Evolutionary conservation across 1,140 invertebrate genomes (phyloP).

Genomic region (Drosophila novamexicana): DNA sequence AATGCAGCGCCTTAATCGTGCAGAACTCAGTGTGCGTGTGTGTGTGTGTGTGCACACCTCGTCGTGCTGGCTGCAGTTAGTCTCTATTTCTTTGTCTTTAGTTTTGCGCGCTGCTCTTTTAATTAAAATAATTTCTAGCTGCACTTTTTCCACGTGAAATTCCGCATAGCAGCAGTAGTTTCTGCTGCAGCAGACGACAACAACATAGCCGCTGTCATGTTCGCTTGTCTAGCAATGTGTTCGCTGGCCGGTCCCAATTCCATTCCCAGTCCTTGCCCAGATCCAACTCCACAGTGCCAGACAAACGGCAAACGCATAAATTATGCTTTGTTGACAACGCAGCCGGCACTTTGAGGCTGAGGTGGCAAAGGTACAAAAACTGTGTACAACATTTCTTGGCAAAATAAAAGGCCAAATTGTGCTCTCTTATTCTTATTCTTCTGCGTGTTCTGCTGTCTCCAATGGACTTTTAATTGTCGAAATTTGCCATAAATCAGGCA

Average conservation of each 20-base stretch:
- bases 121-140: conserved; percentile 78
- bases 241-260: conserved; percentile 35
- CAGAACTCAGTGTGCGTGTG: conserved; percentile 18
- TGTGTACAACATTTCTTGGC: conserved; percentile 63
- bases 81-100: conserved; percentile 25
- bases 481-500: conserved; percentile 62
- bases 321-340: conserved; percentile 76
- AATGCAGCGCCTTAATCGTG: conserved; percentile 71
- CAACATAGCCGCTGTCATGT: conserved; percentile 76
- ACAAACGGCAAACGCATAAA: conserved; percentile 70
- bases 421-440: not conserved
- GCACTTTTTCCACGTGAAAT: conserved; percentile 79
- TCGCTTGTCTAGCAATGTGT: conserved; percentile 74
- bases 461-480: conserved; percentile 76
- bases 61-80: conserved; percentile 13
- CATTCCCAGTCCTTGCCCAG: conserved; percentile 10
- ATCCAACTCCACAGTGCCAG: conserved; percentile 33
- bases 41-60: conserved; percentile 23
- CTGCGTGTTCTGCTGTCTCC: conserved; percentile 11
- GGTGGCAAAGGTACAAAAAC: conserved; percentile 66
- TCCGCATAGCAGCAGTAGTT: conserved; percentile 42
- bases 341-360: conserved; percentile 14
- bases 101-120: conserved; percentile 45
- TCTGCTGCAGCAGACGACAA: conserved; percentile 47
- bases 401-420: conserved; percentile 20